Base-by-base conservation (phyloP, 2,888 invertebrate species). In the Ochropleura plecta region DNA sequence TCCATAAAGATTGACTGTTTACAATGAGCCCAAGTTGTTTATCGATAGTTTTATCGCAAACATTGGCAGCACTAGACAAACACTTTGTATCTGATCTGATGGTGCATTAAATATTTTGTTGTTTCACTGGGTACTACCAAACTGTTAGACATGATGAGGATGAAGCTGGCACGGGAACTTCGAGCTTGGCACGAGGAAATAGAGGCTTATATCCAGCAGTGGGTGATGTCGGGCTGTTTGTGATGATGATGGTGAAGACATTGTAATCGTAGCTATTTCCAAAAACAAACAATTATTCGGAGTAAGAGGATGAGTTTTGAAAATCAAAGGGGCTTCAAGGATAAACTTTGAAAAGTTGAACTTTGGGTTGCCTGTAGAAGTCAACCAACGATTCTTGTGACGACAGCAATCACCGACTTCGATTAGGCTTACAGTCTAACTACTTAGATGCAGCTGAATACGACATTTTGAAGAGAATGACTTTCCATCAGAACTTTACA, bases 1-100 rank as follows among this genome's bases (percentile, higher is more conserved):
- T 79, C 83, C 18, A 82, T 82, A 83, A 83, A 79, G 57, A 79
- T 66, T 59, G 12, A 55, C 65, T 75, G 71, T 83, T 83, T 83
- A 82, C 75, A 74, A 67, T 48, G 49, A 71, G 65, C 55, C 71
- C 60, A 66, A 83, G 74, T 57, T 82, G 81, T 81, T 78, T 82
- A 82, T 72, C 70, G 71, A 82, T 72, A 79, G 74, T 72, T 82
- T 82, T 69, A 82, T 72, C 30, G 68, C 82, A 51, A 68, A 71
- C 70, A 64, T 59, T 79, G 57, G 70, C 79, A 71, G 30, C 74
- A 64, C 51, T 66, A 83, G 60, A 62, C 68, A 55, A 64, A 73
- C 73, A 73, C 83, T 78, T 77, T 66, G 68, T 77, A 18, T 48
- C 62, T 63, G 59, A 49, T 49, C n/a, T 51, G 18, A 70, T 12